Evolutionary conservation across 2,797 vertebrate genomes (phyloP), one percentile per base, ranked within the genome.

Genomic region (Onychomys arenicola): DNA sequence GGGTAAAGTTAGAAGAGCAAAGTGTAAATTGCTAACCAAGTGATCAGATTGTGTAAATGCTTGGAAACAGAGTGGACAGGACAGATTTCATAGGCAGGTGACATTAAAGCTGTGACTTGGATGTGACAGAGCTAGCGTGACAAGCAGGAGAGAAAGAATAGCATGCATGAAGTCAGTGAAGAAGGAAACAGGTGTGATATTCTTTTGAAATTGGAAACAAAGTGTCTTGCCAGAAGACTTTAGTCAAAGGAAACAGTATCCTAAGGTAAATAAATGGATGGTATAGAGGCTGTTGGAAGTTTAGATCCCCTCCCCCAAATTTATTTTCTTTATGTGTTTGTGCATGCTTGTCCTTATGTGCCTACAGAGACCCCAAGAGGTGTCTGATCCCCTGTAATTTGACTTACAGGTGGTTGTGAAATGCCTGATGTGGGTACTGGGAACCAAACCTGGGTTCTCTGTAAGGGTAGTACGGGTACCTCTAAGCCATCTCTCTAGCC

Each of bases 141-240:
- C 73, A 37, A 88, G 61, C 19, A 57, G 25, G 19, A 87, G 65
- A 85, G 85, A 59, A 57, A 16, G 43, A 43, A 12, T 49, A 65
- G 59, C 10, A 32, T 29, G 19, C 46, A 13, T 57, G 17, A 76
- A 87, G 84, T 55, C 55, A 27, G 12, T 2, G 34, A 82, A 76
- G 65, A 93, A 82, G 11, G 61, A 76, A 82, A 77, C 67, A 16
- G 40, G 43, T 25, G 81, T 95, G 82, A 46, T 32, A 23, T 4
- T 76, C 34, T 80, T 95, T 89, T 5, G 14, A 37, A 92, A 93
- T 85, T 90, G 78, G 76, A 27, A 49, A 80, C 92, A 93, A 71
- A 80, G 52, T 91, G 89, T 46, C 67, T 71, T 11, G 49, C 49
- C 6, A 19, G 71, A 63, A 69, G 43, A n/a, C 91, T 96, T 96